These are phyloP conservation scores for Drosophila repleta DNA, from an alignment of 1,140 invertebrate genomes.

Conservation along the genomic window DNA sequence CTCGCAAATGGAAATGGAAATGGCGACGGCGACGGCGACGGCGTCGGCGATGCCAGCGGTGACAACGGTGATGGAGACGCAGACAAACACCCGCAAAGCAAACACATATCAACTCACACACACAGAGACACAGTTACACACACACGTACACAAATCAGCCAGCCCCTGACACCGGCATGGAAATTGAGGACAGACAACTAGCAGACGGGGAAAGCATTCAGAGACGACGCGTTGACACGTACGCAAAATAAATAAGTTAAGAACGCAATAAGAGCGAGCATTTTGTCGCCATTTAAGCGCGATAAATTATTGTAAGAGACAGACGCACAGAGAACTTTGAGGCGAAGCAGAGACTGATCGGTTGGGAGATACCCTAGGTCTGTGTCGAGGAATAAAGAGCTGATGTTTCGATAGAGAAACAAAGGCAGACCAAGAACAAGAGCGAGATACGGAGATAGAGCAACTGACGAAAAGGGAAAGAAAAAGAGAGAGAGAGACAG, in stretches of 20 bases:
- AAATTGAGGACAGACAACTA: constrained; percentile 13
- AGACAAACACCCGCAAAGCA: constrained; percentile 15
- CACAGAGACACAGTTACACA: neutral
- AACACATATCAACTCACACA: constrained; percentile 20
- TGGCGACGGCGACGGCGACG: neutral
- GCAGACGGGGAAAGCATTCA: constrained; percentile 1
- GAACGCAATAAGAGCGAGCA: constrained; percentile 79
- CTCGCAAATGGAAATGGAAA: constrained; percentile 22
- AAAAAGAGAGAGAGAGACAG: too few species aligned
- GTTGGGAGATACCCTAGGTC: neutral
- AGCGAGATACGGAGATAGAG: too few species aligned
- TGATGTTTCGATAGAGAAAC: too few species aligned
- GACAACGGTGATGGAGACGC: neutral
- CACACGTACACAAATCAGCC: constrained; percentile 4
- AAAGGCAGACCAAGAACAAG: too few species aligned
- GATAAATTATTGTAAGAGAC: constrained; percentile 74
- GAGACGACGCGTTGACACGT: constrained; percentile 73
- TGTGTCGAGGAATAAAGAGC: neutral
- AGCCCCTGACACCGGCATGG: constrained; percentile 3
- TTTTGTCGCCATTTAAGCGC: constrained; percentile 80
- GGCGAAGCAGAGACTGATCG: neutral
- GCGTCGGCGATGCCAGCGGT: neutral
- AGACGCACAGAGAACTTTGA: constrained; percentile 4
- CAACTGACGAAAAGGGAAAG: too few species aligned
- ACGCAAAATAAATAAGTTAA: constrained; percentile 81